phyloP scores from a whole-genome alignment of 2,797 vertebrate species.

The Yasuhikotakia modesta region DNA sequence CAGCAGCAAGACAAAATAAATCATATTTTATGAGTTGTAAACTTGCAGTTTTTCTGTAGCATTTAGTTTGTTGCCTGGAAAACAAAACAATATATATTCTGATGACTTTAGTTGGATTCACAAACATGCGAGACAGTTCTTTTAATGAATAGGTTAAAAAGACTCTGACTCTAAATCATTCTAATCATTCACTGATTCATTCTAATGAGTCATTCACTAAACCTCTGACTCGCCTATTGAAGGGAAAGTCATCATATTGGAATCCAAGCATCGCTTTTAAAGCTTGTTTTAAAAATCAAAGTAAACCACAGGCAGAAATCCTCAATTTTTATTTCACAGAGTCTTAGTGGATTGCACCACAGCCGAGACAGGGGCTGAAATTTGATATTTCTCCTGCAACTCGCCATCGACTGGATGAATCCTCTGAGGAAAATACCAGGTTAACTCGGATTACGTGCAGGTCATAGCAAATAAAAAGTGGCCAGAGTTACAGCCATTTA shows the following conservation, averaged over 20 bases:
- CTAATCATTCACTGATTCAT: too few species aligned
- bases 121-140: not conserved
- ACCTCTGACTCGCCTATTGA: not conserved
- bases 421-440: slow-evolving; percentile 43
- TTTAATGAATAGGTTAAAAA: not conserved
- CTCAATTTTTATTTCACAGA: not conserved
- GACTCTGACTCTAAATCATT: too few species aligned
- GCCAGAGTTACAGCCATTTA: slow-evolving; percentile 24
- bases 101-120: not conserved
- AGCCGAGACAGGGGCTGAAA: slow-evolving; percentile 8
- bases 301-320: slow-evolving; percentile 3
- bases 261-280: not conserved
- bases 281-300: slow-evolving; percentile 7
- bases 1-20: too few species aligned
- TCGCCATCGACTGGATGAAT: slow-evolving; percentile 38
- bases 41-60: too few species aligned
- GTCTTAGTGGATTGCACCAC: not conserved
- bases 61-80: too few species aligned
- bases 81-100: too few species aligned
- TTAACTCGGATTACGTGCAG: slow-evolving; percentile 42
- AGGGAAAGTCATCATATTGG: not conserved
- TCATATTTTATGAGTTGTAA: too few species aligned
- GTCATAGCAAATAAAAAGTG: slow-evolving; percentile 48
- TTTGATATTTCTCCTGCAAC: not conserved
- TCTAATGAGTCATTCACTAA: too few species aligned